Evolutionary conservation across 2,113 vertebrate species (phyloP).

Genomic region (Cyrtonyx montezumae): DNA sequence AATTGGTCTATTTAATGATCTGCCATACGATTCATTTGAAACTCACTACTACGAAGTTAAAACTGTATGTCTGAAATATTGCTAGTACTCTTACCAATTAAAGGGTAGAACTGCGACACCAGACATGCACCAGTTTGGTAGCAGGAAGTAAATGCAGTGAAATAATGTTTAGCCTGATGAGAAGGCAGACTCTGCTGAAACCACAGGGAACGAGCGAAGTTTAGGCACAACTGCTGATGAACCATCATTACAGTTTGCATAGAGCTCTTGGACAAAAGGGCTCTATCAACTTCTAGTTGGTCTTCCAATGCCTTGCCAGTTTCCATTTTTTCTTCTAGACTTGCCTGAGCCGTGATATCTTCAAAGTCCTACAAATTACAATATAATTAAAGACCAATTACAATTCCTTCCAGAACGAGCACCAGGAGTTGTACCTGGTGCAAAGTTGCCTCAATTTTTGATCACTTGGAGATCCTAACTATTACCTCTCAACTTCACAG

Average conservation of each 20-base stretch:
- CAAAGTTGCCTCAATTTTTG: not conserved
- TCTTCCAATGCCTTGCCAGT: slow-evolving; percentile 62
- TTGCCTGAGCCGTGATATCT: slow-evolving; percentile 85
- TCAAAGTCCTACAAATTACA: slow-evolving; percentile 87
- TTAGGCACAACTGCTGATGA: slow-evolving; percentile 88
- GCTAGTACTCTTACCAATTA: slow-evolving; percentile 84
- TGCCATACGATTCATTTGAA: not conserved
- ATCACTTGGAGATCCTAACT: not conserved
- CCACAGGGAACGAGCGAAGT: slow-evolving; percentile 88
- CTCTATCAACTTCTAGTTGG: slow-evolving; percentile 32
- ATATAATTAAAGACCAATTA: not conserved
- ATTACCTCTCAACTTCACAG: not conserved
- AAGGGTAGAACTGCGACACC: slow-evolving; percentile 87
- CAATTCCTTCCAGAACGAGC: not conserved
- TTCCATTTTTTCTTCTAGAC: slow-evolving; percentile 83
- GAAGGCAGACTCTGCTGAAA: slow-evolving; percentile 79
- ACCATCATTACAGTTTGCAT: slow-evolving; percentile 85
- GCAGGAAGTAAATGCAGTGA: slow-evolving; percentile 88
- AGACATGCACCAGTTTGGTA: slow-evolving; percentile 91
- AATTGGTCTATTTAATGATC: not conserved
- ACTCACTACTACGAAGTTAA: not conserved
- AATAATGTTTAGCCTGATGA: slow-evolving; percentile 81
- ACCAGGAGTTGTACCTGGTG: not conserved
- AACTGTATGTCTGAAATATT: not conserved
- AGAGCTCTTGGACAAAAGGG: slow-evolving; percentile 78